A percentile compares a stretch with the other conserved stretches of the same genome.
Evolutionary conservation across 2,888 invertebrate genomes (phyloP).

Genomic region (Orthosia gracilis): DNA sequence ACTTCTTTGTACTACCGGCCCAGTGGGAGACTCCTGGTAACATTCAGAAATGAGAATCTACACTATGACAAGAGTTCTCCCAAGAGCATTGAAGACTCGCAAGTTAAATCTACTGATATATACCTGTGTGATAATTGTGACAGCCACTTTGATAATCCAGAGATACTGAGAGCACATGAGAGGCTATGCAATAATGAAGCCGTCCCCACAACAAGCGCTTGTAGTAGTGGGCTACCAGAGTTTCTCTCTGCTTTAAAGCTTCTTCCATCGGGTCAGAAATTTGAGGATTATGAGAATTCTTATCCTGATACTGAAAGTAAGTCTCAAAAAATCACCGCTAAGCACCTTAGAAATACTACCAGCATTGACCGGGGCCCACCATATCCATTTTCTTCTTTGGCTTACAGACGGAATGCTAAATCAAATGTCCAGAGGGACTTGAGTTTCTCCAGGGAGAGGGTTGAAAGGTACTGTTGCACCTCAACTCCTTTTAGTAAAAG

Average conservation of each 20-base stretch:
- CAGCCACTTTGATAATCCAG: constrained; percentile 92
- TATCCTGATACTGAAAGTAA: constrained; percentile 70
- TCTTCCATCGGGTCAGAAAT: constrained; percentile 71
- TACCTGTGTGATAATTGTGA: constrained; percentile 95
- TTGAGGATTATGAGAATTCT: constrained; percentile 56
- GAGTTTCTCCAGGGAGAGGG: constrained; percentile 82
- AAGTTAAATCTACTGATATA: constrained; percentile 92
- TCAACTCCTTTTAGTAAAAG: constrained; percentile 78
- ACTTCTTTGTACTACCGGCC: constrained; percentile 93
- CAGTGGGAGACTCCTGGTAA: constrained; percentile 93
- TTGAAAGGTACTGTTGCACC: constrained; percentile 87
- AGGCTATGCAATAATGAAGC: constrained; percentile 85
- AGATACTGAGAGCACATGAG: constrained; percentile 84
- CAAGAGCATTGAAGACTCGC: constrained; percentile 79
- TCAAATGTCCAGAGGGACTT: constrained; percentile 79
- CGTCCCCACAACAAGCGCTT: constrained; percentile 73
- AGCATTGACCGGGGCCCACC: constrained; percentile 85
- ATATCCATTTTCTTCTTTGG: constrained; percentile 88
- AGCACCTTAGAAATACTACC: constrained; percentile 79
- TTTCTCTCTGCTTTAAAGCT: constrained; percentile 86
- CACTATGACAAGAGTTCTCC: constrained; percentile 83
- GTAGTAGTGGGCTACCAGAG: constrained; percentile 80
- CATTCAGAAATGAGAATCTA: constrained; percentile 94
- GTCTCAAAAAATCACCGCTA: constrained; percentile 63
- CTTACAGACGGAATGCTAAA: constrained; percentile 84